Conservation (phyloP, 2,888 invertebrate species). For the Aleiodes leptofemur region DNA sequence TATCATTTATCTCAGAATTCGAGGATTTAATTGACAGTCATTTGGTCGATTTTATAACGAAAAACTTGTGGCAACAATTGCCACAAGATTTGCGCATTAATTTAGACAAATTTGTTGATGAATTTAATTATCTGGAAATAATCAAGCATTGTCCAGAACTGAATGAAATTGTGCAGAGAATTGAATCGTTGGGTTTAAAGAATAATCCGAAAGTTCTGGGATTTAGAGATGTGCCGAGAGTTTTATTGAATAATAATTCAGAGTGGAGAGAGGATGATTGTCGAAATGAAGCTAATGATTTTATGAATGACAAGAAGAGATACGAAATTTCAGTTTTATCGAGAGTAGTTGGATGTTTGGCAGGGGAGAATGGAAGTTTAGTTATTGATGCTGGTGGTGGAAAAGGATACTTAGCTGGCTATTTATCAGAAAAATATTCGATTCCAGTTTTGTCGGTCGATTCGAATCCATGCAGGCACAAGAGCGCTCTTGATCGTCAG, state of each 20-base stretch:
- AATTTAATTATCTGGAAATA: neutral
- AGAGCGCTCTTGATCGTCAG: slow-evolving; percentile 79
- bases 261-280: slow-evolving; percentile 41
- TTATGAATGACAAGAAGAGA: slow-evolving; percentile 88
- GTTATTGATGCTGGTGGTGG: slow-evolving; percentile 91
- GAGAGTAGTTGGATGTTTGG: slow-evolving; percentile 59
- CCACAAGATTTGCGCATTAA: slow-evolving; percentile 78
- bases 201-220: slow-evolving; percentile 56
- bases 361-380: slow-evolving; percentile 56
- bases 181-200: slow-evolving; percentile 63
- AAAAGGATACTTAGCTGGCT: slow-evolving; percentile 87
- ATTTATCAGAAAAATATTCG: slow-evolving; percentile 81
- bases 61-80: slow-evolving; percentile 81
- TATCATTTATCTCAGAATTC: slow-evolving; percentile 79
- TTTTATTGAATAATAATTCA: slow-evolving; percentile 72
- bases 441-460: slow-evolving; percentile 90
- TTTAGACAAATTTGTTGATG: slow-evolving; percentile 69
- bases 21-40: slow-evolving; percentile 84
- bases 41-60: slow-evolving; percentile 85
- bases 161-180: slow-evolving; percentile 51
- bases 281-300: slow-evolving; percentile 73
- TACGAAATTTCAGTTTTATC: slow-evolving; percentile 79
- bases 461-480: slow-evolving; percentile 81
- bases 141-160: neutral
- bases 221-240: slow-evolving; percentile 63